Base-by-base conservation (phyloP, 2,113 vertebrate genomes). In the Bubalus kerabau region DNA sequence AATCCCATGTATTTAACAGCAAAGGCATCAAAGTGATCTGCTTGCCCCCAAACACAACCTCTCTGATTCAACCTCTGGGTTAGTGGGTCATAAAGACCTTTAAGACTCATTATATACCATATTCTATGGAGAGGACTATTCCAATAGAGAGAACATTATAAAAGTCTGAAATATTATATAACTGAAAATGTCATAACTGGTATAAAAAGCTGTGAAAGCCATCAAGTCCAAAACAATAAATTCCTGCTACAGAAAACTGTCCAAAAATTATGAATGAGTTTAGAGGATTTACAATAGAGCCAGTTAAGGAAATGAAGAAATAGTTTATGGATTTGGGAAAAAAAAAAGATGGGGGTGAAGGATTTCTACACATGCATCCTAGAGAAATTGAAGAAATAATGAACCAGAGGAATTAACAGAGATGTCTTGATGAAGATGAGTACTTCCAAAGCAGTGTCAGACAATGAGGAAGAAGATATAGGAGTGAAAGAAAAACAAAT, bases 141-240 rank as follows among this genome's bases (percentile, higher is more conserved):
- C n/a, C 24, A 9, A 14, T 5, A 12, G 56, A 28, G 14, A 59
- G 32, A 17, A 6, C 14, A 28, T 2, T 32, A 10, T 28, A 57
- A 16, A 76, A 50, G 21, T n/a, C 9, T n/a, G 56, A 48, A 36
- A 32, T 14, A 17, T 4, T 15, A 48, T 13, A 16, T 21, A 74
- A 11, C 12, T 14, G 5, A 32, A 48, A 28, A n/a, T 24, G 12
- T 52, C 17, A 6, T 32, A 8, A 21, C 40, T 26, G 32, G 3
- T 26, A 26, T 11, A 24, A 17, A 81, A 19, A 28, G 52, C 17
- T 19, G 8, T 3, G 26, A 14, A 14, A 40, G 74, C 9, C 40
- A 7, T 15, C 19, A 60, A 3, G 30, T 15, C 8, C 1, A 46
- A 59, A n/a, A 16, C 1, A 10, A 1, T 16, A 7, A 40, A 19